phyloP scores from a whole-genome alignment of 92 coral and sea anemone species.

The Zoanthus gigantus region DNA sequence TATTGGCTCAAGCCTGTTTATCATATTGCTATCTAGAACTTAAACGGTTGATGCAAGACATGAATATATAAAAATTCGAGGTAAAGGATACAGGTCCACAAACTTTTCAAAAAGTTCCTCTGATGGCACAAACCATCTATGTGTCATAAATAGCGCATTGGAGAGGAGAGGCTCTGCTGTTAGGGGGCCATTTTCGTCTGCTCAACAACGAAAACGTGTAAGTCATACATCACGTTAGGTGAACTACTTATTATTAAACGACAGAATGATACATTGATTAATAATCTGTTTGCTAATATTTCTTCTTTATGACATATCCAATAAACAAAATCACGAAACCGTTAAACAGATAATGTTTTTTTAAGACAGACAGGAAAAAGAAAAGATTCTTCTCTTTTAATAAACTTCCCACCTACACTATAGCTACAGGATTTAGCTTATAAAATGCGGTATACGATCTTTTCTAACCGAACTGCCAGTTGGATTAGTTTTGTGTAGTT shows the following conservation, averaged over 20 bases:
- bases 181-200: conserved; percentile 82
- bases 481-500: too few species aligned
- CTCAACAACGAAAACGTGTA: not conserved
- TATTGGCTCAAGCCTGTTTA: not conserved
- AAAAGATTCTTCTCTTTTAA: not conserved
- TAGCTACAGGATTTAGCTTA: not conserved
- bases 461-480: not conserved
- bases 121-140: conserved; percentile 92
- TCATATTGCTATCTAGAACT: not conserved
- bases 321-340: not conserved
- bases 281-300: not conserved
- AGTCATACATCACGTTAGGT: not conserved
- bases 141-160: conserved; percentile 84
- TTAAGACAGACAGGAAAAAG: not conserved
- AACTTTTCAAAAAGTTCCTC: conserved; percentile 83
- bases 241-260: not conserved
- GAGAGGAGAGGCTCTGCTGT: conserved; percentile 76
- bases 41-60: not conserved
- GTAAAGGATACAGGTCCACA: conserved; percentile 80
- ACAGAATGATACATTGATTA: not conserved
- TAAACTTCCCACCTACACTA: not conserved
- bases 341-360: not conserved
- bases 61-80: conserved; percentile 1
- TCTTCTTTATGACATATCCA: not conserved
- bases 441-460: not conserved